Percentiles rank a stretch among this genome's conserved stretches.
Evolutionary conservation across 2,888 invertebrate species (phyloP).

Genomic region (Lepidocyrtinus sp.): DNA sequence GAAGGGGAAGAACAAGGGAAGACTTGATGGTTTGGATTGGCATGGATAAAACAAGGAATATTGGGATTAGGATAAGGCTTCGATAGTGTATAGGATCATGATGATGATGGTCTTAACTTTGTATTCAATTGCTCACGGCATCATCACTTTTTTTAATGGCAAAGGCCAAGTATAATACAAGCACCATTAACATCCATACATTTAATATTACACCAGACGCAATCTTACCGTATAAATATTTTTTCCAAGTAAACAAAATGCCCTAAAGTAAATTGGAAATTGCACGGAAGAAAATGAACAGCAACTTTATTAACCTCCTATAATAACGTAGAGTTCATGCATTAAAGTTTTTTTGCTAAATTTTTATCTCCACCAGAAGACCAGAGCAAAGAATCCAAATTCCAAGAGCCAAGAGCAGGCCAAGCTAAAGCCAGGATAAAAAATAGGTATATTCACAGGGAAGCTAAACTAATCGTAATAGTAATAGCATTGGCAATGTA

Average conservation of each 20-base stretch:
- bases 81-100: constrained; percentile 7
- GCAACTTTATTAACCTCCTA: too few relatives aligned
- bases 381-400: too few relatives aligned
- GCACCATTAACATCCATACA: background rate
- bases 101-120: constrained; percentile 25
- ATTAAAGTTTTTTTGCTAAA: too few relatives aligned
- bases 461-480: too few relatives aligned
- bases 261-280: too few relatives aligned
- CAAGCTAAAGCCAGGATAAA: too few relatives aligned
- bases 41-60: constrained; percentile 14
- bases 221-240: too few relatives aligned
- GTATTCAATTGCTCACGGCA: constrained; percentile 39
- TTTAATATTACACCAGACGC: background rate
- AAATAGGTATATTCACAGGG: constrained; percentile 1
- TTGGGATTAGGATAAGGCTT: constrained; percentile 3
- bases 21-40: background rate
- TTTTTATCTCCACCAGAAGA: too few relatives aligned
- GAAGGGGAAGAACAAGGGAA: background rate
- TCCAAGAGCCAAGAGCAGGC: too few relatives aligned
- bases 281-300: too few relatives aligned
- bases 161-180: constrained; percentile 44
- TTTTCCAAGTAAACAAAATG: too few relatives aligned
- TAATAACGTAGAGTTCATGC: too few relatives aligned
- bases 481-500: background rate
- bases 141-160: constrained; percentile 44